Evolutionary conservation across 2,888 invertebrate genomes (phyloP), one percentile per base, ranked within the genome.

Genomic region (Nephrotoma appendiculata): DNA sequence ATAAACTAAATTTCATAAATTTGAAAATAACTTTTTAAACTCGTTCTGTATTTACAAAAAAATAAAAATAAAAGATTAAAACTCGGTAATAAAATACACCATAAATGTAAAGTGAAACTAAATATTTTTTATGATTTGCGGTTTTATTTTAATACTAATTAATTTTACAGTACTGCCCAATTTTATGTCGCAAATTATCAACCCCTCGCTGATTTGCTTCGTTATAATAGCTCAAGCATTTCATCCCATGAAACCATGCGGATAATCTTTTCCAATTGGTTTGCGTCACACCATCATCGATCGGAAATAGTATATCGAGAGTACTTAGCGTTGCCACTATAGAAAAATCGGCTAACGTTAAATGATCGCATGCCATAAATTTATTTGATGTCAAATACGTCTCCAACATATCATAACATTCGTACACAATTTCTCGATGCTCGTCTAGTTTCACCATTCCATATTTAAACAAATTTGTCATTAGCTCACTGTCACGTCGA

Each of bases 321-420:
- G 91, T 91, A 87, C 91, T 91, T 86, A 92, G 87, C 88, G 92
- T 91, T 87, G 92, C 90, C 87, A 92, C 89, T 86, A 92, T 89
- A 83, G 92, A 91, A 88, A 92, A 89, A 89, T 92, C 92, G 85
- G 92, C 92, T 87, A 93, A 90, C 2, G 84, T 84, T 89, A 91
- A 91, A 87, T 89, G 88, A 86, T 90, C 89, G n/a, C 90, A 90
- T 19, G 92, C 92, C 88, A 92, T 91, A 87, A 89, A 92, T 57
- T 89, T 89, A 12, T 90, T 89, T 15, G 88, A 87, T 11, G 88
- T 89, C 12, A 93, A 89, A 87, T 90, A 90, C 19, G 88, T 88
- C 87, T 93, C 92, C 89, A 92, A 89, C 86, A 90, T 90, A 52
- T 88, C 89, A 87, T 92, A 91, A 48, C 91, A 91, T 89, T 92